These are phyloP conservation scores for Heterochromis multidens DNA, from an alignment of 2,113 vertebrate genomes.

Conservation along the genomic window DNA sequence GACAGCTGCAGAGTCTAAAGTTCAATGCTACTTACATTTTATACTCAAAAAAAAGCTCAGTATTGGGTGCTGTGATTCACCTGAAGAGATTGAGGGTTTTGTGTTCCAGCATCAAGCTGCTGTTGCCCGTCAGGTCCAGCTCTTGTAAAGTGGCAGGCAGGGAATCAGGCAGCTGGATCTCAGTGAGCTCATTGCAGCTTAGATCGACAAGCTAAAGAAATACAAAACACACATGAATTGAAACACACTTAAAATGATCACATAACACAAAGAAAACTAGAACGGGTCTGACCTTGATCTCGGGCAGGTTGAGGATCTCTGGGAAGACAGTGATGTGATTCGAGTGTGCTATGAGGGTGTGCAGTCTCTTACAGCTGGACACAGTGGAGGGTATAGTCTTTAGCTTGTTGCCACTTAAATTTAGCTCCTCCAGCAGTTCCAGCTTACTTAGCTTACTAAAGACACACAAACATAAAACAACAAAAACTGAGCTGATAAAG, in stretches of 20 bases:
- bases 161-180: conserved; percentile 89
- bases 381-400: conserved; percentile 95
- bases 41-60: not conserved
- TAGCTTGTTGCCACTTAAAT: conserved; percentile 93
- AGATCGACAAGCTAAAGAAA: conserved; percentile 87
- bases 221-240: not conserved
- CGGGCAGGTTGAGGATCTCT: conserved; percentile 90
- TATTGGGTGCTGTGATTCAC: conserved; percentile 64
- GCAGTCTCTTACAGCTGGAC: conserved; percentile 90
- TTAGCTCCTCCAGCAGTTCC: conserved; percentile 91
- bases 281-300: conserved; percentile 85
- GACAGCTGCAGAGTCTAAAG: not conserved
- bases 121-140: conserved; percentile 91
- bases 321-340: conserved; percentile 94
- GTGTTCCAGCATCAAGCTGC: conserved; percentile 88
- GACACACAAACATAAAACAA: not conserved
- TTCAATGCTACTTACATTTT: not conserved
- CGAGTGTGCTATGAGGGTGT: conserved; percentile 90
- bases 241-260: not conserved
- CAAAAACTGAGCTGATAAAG: not conserved
- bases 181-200: conserved; percentile 93
- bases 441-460: conserved; percentile 91
- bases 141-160: conserved; percentile 88
- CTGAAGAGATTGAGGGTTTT: conserved; percentile 95
- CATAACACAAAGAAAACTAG: not conserved